Percentiles rank a stretch among this genome's conserved stretches.
phyloP scores from a whole-genome alignment of 2,888 invertebrate genomes.

The Psococerastis gibbosa region DNA sequence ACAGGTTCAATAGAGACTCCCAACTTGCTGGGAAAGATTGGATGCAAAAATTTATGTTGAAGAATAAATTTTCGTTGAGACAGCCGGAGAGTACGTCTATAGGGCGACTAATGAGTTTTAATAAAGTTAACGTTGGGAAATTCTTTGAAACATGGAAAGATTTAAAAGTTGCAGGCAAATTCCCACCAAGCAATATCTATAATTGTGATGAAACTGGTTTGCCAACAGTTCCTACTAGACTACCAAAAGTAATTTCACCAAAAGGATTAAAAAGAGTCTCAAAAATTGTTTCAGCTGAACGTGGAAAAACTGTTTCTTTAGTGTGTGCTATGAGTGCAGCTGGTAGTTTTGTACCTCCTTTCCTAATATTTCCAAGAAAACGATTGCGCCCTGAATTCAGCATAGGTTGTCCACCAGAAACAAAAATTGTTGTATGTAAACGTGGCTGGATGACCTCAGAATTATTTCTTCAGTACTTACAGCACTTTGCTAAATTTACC shows the following conservation, averaged over 20 bases:
- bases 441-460: constrained; percentile 20
- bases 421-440: constrained; percentile 21
- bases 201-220: not conserved
- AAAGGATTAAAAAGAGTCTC: constrained; percentile 9
- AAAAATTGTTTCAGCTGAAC: constrained; percentile 8
- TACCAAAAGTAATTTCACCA: not conserved
- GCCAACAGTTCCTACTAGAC: not conserved
- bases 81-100: no score
- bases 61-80: no score
- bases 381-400: constrained; percentile 18
- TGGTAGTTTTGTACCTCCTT: constrained; percentile 18
- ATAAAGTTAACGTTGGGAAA: no score
- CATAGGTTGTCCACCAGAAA: constrained; percentile 19
- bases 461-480: not conserved
- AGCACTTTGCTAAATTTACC: constrained; percentile 9
- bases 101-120: no score
- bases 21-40: no score
- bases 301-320: constrained; percentile 17
- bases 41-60: no score
- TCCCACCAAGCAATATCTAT: no score
- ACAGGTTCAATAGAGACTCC: no score
- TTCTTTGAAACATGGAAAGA: no score
- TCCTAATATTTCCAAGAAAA: constrained; percentile 21
- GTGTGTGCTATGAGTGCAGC: constrained; percentile 16
- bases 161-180: no score